Conservation (phyloP, 2,888 invertebrate species). For the Willowsia nigromaculata region DNA sequence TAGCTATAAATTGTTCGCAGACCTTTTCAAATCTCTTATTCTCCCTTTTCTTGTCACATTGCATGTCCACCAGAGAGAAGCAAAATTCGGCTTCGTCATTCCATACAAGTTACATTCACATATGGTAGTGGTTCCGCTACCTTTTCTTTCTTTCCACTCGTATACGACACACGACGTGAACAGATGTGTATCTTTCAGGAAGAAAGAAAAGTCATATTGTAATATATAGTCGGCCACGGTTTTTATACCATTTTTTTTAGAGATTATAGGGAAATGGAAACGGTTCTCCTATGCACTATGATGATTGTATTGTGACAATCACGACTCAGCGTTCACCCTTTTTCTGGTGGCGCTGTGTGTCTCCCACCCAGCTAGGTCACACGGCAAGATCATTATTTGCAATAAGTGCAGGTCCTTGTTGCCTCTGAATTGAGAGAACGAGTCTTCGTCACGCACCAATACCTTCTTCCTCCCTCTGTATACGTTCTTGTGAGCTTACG, state of each 20-base stretch:
- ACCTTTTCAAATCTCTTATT: conserved; percentile 62
- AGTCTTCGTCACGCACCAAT: conserved; percentile 68
- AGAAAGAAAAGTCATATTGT: conserved; percentile 28
- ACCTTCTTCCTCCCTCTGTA: conserved; percentile 10
- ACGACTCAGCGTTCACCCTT: conserved; percentile 36
- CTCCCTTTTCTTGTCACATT: conserved; percentile 7
- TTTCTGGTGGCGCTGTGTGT: background rate
- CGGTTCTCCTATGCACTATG: background rate
- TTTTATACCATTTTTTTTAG: conserved; percentile 3
- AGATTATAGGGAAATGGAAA: conserved; percentile 17
- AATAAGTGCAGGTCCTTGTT: conserved; percentile 71
- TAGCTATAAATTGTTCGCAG: conserved; percentile 68
- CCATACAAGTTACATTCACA: background rate
- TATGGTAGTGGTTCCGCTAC: conserved; percentile 42
- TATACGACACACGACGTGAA: conserved; percentile 12
- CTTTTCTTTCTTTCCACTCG: conserved; percentile 15
- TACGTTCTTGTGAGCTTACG: background rate
- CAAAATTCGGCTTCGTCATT: background rate
- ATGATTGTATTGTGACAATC: conserved; percentile 53
- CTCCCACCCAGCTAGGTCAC: conserved; percentile 24
- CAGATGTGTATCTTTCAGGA: conserved; percentile 46
- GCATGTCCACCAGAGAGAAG: background rate
- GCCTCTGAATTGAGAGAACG: conserved; percentile 58
- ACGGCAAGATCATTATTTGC: conserved; percentile 66
- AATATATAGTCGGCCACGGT: background rate